Conservation (phyloP, 2,113 vertebrate species). For the Brienomyrus longianalis region DNA sequence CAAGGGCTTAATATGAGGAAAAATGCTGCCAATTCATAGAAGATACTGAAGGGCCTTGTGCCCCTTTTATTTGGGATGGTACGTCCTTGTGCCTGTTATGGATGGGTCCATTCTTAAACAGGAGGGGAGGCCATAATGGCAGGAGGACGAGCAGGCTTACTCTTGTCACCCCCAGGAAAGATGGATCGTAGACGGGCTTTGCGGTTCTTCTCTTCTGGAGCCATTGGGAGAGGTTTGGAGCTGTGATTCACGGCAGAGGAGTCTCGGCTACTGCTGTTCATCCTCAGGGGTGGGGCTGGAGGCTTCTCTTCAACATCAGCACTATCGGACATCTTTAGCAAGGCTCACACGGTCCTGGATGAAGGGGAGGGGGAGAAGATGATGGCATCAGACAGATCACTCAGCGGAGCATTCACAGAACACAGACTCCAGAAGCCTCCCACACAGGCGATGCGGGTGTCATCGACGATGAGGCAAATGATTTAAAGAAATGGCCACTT, state of each 20-base stretch:
- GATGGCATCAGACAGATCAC: not conserved
- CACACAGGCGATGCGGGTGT: not conserved
- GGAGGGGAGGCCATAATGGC: not conserved
- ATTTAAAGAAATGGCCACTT: not conserved
- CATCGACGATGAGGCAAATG: not conserved
- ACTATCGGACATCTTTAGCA: slow-evolving; percentile 94
- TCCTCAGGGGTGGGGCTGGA: slow-evolving; percentile 95
- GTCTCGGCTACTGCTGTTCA: slow-evolving; percentile 96
- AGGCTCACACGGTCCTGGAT: slow-evolving; percentile 74
- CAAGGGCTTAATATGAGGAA: not conserved
- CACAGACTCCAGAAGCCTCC: not conserved
- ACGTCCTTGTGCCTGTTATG: not conserved
- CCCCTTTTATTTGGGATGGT: not conserved
- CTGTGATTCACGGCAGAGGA: slow-evolving; percentile 88
- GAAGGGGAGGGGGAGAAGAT: slow-evolving; percentile 16
- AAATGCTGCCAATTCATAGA: not conserved
- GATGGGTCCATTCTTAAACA: not conserved
- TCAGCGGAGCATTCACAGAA: not conserved
- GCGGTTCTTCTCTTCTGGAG: slow-evolving; percentile 98
- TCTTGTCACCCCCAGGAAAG: slow-evolving; percentile 98
- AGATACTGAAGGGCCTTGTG: not conserved
- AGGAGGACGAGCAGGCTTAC: slow-evolving; percentile 56
- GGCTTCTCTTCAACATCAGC: slow-evolving; percentile 97
- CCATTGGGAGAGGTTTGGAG: slow-evolving; percentile 96
- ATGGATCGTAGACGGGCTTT: slow-evolving; percentile 97